Conservation (phyloP, 2,888 invertebrate genomes). For the Xestia rhomboidea region DNA sequence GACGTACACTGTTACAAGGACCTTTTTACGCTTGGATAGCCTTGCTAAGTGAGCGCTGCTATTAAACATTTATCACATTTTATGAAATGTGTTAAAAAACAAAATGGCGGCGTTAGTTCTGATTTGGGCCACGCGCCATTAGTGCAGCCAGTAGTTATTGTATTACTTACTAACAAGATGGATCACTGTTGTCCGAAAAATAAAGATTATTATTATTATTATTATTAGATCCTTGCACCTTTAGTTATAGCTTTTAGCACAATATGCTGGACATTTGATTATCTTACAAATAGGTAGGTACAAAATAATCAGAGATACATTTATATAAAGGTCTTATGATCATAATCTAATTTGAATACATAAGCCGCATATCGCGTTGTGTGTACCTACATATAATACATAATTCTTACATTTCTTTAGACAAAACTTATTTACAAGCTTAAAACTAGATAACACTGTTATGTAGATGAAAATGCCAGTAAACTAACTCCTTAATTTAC, state of each 20-base stretch:
- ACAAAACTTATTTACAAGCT: neutral
- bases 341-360: neutral
- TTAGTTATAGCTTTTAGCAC: neutral
- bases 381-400: neutral
- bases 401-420: neutral
- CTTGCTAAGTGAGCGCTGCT: neutral
- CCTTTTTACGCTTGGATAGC: neutral
- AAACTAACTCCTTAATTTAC: neutral
- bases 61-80: neutral
- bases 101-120: too few relatives aligned
- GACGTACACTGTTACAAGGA: neutral
- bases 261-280: neutral
- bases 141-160: too few relatives aligned
- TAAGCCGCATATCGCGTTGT: neutral
- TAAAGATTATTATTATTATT: too few relatives aligned
- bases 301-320: neutral
- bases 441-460: neutral
- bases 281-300: neutral
- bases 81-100: neutral
- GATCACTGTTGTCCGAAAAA: too few relatives aligned
- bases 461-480: neutral
- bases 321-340: too few relatives aligned
- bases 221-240: too few relatives aligned
- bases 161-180: too few relatives aligned
- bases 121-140: too few relatives aligned